phyloP scores from a whole-genome alignment of 2,797 vertebrate species.

The Malurus leucopterus region DNA sequence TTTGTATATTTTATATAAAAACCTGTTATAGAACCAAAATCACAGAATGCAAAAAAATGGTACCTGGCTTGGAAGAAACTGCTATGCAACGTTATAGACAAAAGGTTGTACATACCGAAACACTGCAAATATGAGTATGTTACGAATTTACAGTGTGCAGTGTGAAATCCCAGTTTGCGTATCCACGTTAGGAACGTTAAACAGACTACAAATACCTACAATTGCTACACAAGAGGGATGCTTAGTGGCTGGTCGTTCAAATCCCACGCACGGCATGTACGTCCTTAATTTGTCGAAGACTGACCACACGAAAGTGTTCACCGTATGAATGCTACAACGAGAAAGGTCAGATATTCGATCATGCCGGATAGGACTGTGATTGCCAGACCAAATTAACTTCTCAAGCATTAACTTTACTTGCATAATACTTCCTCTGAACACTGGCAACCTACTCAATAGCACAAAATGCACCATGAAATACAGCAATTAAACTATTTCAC shows the following conservation, averaged over 20 bases:
- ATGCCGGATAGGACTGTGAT: neutral
- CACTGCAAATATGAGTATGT: neutral
- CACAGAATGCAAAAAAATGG: neutral
- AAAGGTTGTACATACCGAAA: neutral
- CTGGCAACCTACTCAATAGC: neutral
- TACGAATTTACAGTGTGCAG: neutral
- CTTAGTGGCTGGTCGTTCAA: neutral
- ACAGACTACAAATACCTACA: neutral
- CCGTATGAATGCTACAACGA: neutral
- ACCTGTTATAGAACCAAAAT: neutral
- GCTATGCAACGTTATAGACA: neutral
- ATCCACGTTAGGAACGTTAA: neutral
- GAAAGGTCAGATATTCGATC: neutral
- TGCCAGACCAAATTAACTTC: neutral
- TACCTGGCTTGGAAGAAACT: neutral
- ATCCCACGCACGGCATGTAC: accelerated
- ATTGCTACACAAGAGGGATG: neutral
- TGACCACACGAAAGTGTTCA: neutral
- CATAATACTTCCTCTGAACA: neutral
- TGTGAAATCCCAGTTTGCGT: neutral
- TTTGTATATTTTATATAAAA: neutral
- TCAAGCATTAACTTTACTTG: neutral
- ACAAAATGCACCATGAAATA: neutral
- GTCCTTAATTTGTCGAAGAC: too few relatives aligned
- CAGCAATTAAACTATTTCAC: neutral